These are phyloP conservation scores for Agrilus biguttatus DNA, from an alignment of 2,888 invertebrate genomes.

Conservation along the genomic window DNA sequence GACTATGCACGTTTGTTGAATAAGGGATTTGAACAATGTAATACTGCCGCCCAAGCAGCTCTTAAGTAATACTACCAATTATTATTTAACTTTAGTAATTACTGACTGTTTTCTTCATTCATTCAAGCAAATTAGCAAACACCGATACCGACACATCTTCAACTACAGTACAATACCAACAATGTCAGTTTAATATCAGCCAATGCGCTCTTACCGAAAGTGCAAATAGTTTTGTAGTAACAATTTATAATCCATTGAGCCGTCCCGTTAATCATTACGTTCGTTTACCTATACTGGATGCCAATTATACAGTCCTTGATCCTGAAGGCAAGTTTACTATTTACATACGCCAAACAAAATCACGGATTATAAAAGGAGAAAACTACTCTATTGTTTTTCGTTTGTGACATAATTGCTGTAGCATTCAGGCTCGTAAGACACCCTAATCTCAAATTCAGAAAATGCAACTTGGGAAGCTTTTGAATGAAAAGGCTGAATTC, in stretches of 20 bases:
- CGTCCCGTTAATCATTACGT: conserved; percentile 43
- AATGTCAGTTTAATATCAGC: conserved; percentile 51
- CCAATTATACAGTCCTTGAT: conserved; percentile 46
- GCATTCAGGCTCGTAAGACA: too few relatives aligned
- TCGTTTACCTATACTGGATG: conserved; percentile 45
- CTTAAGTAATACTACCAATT: conserved; percentile 33
- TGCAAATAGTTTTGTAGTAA: conserved; percentile 48
- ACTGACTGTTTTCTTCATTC: background rate
- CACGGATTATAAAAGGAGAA: too few relatives aligned
- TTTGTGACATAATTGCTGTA: too few relatives aligned
- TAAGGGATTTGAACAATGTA: conserved; percentile 49
- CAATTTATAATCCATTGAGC: conserved; percentile 70
- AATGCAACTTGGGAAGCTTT: too few relatives aligned
- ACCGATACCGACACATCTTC: too few relatives aligned
- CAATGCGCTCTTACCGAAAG: conserved; percentile 53
- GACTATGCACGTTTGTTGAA: conserved; percentile 74
- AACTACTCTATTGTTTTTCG: too few relatives aligned
- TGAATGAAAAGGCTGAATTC: too few relatives aligned
- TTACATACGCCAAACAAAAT: conserved; percentile 8
- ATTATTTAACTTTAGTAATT: background rate
- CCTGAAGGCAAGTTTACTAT: conserved; percentile 36
- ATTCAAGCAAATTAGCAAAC: background rate
- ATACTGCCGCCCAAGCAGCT: conserved; percentile 37
- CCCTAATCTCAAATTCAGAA: too few relatives aligned
- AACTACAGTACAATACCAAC: too few relatives aligned